Evolutionary conservation across 2,797 vertebrate genomes (phyloP).

Genomic region (Cirrhinus mrigala): DNA sequence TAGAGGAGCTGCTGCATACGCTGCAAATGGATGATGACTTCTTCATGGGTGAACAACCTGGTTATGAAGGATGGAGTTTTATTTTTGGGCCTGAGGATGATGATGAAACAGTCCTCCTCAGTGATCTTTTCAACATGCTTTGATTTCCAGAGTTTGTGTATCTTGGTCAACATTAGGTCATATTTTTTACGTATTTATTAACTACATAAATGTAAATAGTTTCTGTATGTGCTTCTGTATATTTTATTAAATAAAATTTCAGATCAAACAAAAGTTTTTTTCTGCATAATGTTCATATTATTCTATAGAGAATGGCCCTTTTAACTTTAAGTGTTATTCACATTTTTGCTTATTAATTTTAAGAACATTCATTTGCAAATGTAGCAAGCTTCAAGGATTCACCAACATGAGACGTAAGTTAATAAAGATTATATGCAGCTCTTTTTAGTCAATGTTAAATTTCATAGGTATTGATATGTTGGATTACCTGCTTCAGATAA

Average conservation of each 20-base stretch:
- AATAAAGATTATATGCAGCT: background rate
- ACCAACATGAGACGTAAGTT: background rate
- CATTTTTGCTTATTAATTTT: background rate
- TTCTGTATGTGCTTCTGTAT: background rate
- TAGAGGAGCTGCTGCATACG: constrained; percentile 43
- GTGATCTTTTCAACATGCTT: constrained; percentile 51
- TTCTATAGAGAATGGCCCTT: background rate
- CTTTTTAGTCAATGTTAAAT: background rate
- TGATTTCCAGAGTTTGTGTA: constrained; percentile 19
- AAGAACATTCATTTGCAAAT: background rate
- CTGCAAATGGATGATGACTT: constrained; percentile 51
- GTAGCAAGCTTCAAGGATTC: background rate
- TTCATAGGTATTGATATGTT: background rate
- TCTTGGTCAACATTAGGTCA: background rate
- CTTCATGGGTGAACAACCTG: constrained; percentile 30
- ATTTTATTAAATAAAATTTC: constrained; percentile 13
- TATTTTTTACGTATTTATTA: background rate
- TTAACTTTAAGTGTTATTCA: background rate
- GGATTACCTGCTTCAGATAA: background rate
- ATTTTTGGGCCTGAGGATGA: constrained; percentile 39
- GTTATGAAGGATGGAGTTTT: constrained; percentile 49
- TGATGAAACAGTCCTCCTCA: constrained; percentile 19
- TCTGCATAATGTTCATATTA: background rate
- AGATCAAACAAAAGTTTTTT: background rate
- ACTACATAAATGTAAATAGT: background rate